phyloP scores from a whole-genome alignment of 2,888 invertebrate genomes.

The Desoria tigrina region DNA sequence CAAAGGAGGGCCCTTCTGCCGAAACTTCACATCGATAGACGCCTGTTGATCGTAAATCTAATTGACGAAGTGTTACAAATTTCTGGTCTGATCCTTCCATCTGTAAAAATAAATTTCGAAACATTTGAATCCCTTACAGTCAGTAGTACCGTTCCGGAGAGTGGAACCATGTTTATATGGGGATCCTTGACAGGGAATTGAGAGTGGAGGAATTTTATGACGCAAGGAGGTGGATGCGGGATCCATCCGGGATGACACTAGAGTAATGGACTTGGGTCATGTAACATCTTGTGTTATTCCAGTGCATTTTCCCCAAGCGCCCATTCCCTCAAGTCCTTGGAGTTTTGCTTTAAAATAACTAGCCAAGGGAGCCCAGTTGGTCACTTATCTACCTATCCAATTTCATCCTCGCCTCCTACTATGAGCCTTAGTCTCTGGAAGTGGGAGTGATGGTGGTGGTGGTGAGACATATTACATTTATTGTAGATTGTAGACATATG shows the following conservation, averaged over 20 bases:
- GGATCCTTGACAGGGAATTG: background rate
- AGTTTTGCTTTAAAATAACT: constrained; percentile 3
- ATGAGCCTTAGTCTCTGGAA: background rate
- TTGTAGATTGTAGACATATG: too few relatives aligned
- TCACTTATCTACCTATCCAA: constrained; percentile 13
- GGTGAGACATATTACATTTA: too few relatives aligned
- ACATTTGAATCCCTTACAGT: background rate
- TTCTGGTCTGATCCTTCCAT: constrained; percentile 49
- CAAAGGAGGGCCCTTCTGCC: constrained; percentile 76
- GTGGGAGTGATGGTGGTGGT: too few relatives aligned
- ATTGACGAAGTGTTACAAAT: constrained; percentile 43
- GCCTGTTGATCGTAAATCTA: constrained; percentile 56
- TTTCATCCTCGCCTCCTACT: background rate
- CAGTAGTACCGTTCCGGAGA: too few relatives aligned
- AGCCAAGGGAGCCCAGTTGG: constrained; percentile 10
- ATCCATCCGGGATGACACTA: background rate
- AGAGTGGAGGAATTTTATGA: constrained; percentile 1
- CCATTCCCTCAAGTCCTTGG: constrained; percentile 9
- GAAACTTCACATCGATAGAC: constrained; percentile 75
- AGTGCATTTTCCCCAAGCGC: constrained; percentile 1
- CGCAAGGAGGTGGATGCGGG: background rate
- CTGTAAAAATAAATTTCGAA: constrained; percentile 32
- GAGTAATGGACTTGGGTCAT: constrained; percentile 4
- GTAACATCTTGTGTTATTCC: constrained; percentile 1
- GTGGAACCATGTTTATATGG: background rate